These are phyloP conservation scores for Hippoglossus hippoglossus DNA, from an alignment of 2,797 vertebrate species.

Conservation along the genomic window DNA sequence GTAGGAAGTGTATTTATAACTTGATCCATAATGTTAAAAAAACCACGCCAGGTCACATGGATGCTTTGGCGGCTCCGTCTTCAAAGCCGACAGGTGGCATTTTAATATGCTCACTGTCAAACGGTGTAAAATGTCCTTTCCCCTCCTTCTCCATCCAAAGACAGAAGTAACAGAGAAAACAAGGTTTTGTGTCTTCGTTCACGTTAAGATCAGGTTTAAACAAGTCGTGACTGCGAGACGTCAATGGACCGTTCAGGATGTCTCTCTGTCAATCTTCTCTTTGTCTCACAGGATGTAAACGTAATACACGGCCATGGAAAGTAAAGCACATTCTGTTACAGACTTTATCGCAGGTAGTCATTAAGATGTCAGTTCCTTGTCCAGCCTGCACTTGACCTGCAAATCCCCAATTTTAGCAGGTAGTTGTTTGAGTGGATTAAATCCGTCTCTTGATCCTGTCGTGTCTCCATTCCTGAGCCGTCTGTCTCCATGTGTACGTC, in stretches of 20 bases:
- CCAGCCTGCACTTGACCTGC: constrained; percentile 25
- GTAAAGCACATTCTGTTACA: constrained; percentile 31
- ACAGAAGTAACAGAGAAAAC: constrained; percentile 13
- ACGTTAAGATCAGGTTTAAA: constrained; percentile 41
- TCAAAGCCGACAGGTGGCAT: constrained; percentile 18
- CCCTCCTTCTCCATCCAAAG: not conserved
- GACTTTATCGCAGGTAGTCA: constrained; percentile 43
- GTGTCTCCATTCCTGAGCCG: constrained; percentile 13
- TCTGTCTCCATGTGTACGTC: not conserved
- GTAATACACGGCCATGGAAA: not conserved
- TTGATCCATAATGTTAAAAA: not conserved
- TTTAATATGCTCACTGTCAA: constrained; percentile 24
- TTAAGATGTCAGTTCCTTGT: constrained; percentile 51
- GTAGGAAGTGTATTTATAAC: not conserved
- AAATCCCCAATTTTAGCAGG: constrained; percentile 41
- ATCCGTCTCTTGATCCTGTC: constrained; percentile 34
- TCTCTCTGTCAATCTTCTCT: constrained; percentile 25
- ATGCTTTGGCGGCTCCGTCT: constrained; percentile 21
- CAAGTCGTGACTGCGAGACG: constrained; percentile 37
- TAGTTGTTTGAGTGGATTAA: constrained; percentile 49
- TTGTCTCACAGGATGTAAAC: constrained; percentile 1
- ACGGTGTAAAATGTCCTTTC: constrained; percentile 21
- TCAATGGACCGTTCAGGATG: constrained; percentile 19
- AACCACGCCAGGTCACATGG: not conserved
- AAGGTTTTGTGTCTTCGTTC: not conserved